Percentiles rank a stretch among this genome's conserved stretches.
These are phyloP conservation scores for Physocephala rufipes DNA, from an alignment of 2,888 invertebrate species.

Conservation along the genomic window DNA sequence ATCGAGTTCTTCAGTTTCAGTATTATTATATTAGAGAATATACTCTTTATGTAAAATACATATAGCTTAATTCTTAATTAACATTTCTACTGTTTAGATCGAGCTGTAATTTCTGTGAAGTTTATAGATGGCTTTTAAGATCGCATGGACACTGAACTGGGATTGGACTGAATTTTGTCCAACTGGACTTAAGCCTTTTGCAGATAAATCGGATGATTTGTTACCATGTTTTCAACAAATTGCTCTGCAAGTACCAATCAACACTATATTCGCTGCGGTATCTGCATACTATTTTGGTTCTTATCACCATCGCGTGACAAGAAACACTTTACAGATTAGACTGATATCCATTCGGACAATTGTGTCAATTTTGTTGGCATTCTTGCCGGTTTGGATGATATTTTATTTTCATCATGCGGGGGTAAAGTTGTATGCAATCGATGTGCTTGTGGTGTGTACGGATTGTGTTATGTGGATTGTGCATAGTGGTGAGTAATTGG, in stretches of 20 bases:
- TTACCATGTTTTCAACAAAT: slow-evolving; percentile 87
- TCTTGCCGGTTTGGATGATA: slow-evolving; percentile 75
- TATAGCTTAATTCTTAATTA: no score
- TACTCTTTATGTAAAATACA: no score
- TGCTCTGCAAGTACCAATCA: slow-evolving; percentile 79
- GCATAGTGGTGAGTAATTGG: slow-evolving; percentile 76
- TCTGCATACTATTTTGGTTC: slow-evolving; percentile 86
- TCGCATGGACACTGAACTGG: slow-evolving; percentile 66
- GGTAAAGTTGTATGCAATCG: slow-evolving; percentile 71
- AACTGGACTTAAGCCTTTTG: slow-evolving; percentile 77
- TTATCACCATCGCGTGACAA: slow-evolving; percentile 69
- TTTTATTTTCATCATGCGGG: slow-evolving; percentile 71
- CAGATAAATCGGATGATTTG: slow-evolving; percentile 76
- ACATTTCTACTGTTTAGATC: no score
- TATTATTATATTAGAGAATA: no score
- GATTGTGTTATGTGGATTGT: slow-evolving; percentile 83
- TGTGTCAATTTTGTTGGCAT: slow-evolving; percentile 71
- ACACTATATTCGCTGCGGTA: slow-evolving; percentile 75
- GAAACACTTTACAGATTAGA: slow-evolving; percentile 72
- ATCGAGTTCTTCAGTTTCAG: no score
- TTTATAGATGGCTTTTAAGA: no score
- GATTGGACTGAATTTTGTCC: slow-evolving; percentile 80
- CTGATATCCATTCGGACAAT: slow-evolving; percentile 74
- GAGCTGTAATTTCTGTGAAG: no score
- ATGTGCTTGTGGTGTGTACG: slow-evolving; percentile 76